Conservation (phyloP, 2,113 vertebrate genomes). For the Saguinus imperator region DNA sequence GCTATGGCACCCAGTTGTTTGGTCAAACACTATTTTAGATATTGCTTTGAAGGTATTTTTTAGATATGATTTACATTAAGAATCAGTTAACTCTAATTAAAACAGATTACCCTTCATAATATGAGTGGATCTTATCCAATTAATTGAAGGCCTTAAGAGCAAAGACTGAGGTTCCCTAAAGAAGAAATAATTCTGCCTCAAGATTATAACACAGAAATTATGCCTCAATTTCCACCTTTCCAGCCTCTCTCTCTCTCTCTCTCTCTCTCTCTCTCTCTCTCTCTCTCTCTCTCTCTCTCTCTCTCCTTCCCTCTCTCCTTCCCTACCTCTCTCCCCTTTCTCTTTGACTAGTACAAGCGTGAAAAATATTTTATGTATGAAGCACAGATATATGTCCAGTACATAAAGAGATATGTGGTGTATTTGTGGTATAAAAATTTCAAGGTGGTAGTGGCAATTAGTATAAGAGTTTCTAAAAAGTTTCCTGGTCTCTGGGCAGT, state of each 20-base stretch:
- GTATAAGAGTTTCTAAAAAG: background rate
- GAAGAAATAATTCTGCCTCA: constrained; percentile 8
- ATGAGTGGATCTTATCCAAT: background rate
- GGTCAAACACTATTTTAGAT: background rate
- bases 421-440: constrained; percentile 8
- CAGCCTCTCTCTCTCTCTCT: background rate
- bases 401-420: background rate
- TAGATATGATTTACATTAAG: background rate
- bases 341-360: background rate
- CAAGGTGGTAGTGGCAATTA: background rate
- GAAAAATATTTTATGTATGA: background rate
- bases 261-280: background rate
- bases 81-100: background rate
- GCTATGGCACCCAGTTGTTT: background rate
- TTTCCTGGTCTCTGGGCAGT: background rate
- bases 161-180: background rate
- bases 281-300: background rate
- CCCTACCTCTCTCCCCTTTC: background rate
- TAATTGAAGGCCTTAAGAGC: background rate
- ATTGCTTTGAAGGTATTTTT: background rate
- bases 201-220: background rate
- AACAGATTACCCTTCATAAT: background rate
- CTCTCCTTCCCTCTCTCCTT: background rate
- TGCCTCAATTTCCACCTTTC: background rate
- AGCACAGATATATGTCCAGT: background rate